phyloP scores from a whole-genome alignment of 2,797 vertebrate genomes.

The Scarus forsteni region DNA sequence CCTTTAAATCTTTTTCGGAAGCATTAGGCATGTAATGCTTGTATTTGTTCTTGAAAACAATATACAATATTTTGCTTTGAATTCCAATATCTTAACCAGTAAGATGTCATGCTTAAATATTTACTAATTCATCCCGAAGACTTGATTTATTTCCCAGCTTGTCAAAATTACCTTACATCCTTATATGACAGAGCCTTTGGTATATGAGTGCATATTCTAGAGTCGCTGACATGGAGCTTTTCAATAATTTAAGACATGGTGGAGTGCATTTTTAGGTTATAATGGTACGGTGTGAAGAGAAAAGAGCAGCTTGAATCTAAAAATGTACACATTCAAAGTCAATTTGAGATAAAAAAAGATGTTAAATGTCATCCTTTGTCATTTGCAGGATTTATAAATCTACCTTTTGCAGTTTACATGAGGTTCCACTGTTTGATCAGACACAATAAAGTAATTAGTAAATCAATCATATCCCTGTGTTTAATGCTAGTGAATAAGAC shows the following conservation, averaged over 20 bases:
- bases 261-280: neutral
- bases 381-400: neutral
- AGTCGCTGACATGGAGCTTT: neutral
- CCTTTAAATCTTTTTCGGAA: too few relatives aligned
- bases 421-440: neutral
- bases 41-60: too few relatives aligned
- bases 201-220: slow-evolving; percentile 7
- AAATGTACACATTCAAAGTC: neutral
- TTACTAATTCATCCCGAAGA: too few relatives aligned
- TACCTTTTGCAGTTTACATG: neutral
- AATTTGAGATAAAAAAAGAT: neutral
- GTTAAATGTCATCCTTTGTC: neutral
- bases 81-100: too few relatives aligned
- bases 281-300: neutral
- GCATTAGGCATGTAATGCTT: too few relatives aligned
- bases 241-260: slow-evolving; percentile 10
- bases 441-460: slow-evolving; percentile 32
- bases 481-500: slow-evolving; percentile 18
- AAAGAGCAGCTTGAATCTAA: neutral
- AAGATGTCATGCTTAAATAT: too few relatives aligned
- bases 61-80: too few relatives aligned
- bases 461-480: slow-evolving; percentile 28
- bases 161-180: neutral
- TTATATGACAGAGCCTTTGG: slow-evolving; percentile 22
- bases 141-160: too few relatives aligned